phyloP scores from a whole-genome alignment of 2,797 vertebrate genomes.

The Pseudomugil gertrudae region DNA sequence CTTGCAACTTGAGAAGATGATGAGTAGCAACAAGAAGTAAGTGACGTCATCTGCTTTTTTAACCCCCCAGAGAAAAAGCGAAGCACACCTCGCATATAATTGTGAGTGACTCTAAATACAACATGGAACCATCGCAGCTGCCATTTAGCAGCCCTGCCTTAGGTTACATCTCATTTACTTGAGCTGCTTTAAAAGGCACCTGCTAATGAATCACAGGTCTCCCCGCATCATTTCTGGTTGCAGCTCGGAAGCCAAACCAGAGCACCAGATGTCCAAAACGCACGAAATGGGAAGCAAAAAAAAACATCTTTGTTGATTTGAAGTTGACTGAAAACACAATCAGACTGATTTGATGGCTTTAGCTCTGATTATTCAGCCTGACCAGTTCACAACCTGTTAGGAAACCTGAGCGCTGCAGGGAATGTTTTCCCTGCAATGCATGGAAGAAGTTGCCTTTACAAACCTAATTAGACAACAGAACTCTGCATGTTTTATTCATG shows the following conservation, averaged over 20 bases:
- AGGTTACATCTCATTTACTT: not conserved
- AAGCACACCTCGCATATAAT: not conserved
- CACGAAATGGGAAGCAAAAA: not conserved
- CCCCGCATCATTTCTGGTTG: fast-evolving
- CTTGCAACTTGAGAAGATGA: slow-evolving; percentile 68
- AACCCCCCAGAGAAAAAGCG: not conserved
- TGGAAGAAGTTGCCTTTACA: slow-evolving; percentile 9
- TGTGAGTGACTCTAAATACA: not conserved
- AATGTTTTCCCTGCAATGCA: not conserved
- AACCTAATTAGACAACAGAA: slow-evolving; percentile 6
- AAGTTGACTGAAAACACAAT: no score
- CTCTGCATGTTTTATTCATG: not conserved
- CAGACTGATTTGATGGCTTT: not conserved
- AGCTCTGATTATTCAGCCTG: not conserved
- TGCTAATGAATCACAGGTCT: not conserved
- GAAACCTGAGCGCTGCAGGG: not conserved
- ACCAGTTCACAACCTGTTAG: not conserved
- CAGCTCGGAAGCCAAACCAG: not conserved
- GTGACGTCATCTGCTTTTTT: slow-evolving; percentile 31
- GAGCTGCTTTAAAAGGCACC: slow-evolving; percentile 3
- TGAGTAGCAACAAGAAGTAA: slow-evolving; percentile 81
- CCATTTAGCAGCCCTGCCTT: not conserved
- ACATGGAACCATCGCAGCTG: not conserved
- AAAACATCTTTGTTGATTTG: no score
- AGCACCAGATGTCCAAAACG: not conserved